Evolutionary conservation across 1,140 invertebrate species (phyloP).

Genomic region (Lepidostoma basale): DNA sequence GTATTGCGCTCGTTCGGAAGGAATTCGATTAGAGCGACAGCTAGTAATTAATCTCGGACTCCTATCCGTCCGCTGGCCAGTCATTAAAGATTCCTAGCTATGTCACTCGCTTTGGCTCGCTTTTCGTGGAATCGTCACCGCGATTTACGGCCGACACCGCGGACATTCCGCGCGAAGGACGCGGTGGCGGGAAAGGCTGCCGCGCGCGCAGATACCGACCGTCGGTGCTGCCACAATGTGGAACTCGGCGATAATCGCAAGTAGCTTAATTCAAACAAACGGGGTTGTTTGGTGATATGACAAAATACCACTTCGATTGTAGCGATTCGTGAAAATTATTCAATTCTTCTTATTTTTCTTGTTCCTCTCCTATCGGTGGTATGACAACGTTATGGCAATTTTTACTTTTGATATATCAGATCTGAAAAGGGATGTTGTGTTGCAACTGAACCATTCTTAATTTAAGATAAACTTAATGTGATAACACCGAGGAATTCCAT

Average conservation of each 20-base stretch:
- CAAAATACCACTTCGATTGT: no score
- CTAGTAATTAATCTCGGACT: conserved; percentile 38
- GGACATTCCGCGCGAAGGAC: conserved; percentile 1
- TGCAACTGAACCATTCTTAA: no score
- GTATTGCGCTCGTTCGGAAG: conserved; percentile 12
- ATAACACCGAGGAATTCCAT: no score
- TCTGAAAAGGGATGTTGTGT: no score
- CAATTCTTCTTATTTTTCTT: no score
- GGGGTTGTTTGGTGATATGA: no score
- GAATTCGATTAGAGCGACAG: conserved; percentile 34
- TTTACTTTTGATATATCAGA: no score
- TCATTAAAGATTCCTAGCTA: conserved; percentile 36
- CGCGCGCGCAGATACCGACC: conserved; percentile 11
- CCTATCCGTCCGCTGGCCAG: conserved; percentile 17
- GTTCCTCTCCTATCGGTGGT: no score
- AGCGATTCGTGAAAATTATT: no score
- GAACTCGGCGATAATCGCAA: neutral
- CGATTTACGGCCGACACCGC: conserved; percentile 24
- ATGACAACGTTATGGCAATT: no score
- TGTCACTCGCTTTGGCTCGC: conserved; percentile 10
- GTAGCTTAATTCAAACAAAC: no score
- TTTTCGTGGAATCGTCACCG: conserved; percentile 29
- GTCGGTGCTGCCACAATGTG: conserved; percentile 6
- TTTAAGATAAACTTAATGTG: no score
- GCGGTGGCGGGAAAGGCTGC: neutral